Evolutionary conservation across 2,888 invertebrate species (phyloP).

Genomic region (Sympetrum striolatum): DNA sequence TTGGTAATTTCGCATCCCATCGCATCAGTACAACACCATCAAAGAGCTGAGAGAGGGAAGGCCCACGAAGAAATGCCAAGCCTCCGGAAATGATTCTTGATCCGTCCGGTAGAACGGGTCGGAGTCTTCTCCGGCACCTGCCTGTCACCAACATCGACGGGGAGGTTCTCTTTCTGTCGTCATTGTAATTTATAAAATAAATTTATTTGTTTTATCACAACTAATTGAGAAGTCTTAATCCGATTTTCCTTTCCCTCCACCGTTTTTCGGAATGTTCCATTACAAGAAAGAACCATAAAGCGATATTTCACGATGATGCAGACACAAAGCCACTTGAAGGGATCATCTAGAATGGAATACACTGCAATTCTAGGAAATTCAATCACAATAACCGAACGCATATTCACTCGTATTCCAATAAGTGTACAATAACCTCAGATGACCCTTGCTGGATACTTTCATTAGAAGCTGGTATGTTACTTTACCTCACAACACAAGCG

Average conservation of each 20-base stretch:
- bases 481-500: too few relatives aligned
- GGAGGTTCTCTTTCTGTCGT: not conserved
- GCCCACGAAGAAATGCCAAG: not conserved
- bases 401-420: too few relatives aligned
- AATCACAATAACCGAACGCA: too few relatives aligned
- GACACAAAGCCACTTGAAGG: too few relatives aligned
- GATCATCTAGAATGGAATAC: too few relatives aligned
- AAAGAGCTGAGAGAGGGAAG: not conserved
- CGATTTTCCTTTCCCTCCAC: not conserved
- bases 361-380: too few relatives aligned
- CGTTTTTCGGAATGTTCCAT: too few relatives aligned
- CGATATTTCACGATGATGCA: too few relatives aligned
- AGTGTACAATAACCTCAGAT: too few relatives aligned
- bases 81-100: not conserved
- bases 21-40: not conserved
- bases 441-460: too few relatives aligned
- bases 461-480: too few relatives aligned
- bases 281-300: too few relatives aligned
- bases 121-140: not conserved
- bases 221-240: not conserved
- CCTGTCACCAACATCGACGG: not conserved
- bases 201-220: not conserved
- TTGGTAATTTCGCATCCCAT: slow-evolving; percentile 44
- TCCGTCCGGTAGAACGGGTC: not conserved
- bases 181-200: not conserved